These are phyloP conservation scores for Heliconius melpomene DNA, from an alignment of 1,140 invertebrate species.

Conservation along the genomic window DNA sequence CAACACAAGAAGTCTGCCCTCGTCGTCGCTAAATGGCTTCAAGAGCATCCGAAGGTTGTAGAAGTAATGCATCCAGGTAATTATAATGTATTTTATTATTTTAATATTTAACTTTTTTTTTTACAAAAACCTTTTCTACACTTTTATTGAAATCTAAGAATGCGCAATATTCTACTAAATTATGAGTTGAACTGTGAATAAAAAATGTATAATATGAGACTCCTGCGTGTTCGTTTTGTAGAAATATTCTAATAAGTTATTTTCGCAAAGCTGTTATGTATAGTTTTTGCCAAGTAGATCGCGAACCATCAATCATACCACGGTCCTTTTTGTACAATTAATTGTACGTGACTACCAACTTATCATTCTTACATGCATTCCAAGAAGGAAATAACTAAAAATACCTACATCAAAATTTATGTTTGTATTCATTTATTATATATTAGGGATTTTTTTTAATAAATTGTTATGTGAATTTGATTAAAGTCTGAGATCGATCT, in stretches of 20 bases:
- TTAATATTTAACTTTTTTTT: neutral
- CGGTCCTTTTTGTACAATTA: neutral
- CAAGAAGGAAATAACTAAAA: neutral
- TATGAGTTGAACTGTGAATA: neutral
- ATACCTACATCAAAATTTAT: neutral
- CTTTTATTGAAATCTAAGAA: neutral
- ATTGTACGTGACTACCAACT: neutral
- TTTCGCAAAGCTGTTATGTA: neutral
- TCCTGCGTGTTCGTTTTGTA: neutral
- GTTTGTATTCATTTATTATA: too few species aligned
- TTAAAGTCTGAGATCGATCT: too few species aligned
- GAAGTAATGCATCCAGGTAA: constrained; percentile 88
- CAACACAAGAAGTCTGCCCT: constrained; percentile 90
- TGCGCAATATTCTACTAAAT: neutral
- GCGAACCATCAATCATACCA: neutral
- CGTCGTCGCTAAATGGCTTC: constrained; percentile 88
- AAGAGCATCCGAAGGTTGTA: constrained; percentile 85
- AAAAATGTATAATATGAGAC: neutral
- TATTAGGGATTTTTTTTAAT: neutral
- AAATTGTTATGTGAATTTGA: too few species aligned
- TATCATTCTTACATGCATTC: neutral
- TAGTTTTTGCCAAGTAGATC: neutral
- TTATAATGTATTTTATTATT: neutral
- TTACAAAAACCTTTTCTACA: neutral
- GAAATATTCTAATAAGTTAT: neutral